Evolutionary conservation across 2,797 vertebrate species (phyloP), one percentile per base, ranked within the genome.

Genomic region (Yasuhikotakia modesta): DNA sequence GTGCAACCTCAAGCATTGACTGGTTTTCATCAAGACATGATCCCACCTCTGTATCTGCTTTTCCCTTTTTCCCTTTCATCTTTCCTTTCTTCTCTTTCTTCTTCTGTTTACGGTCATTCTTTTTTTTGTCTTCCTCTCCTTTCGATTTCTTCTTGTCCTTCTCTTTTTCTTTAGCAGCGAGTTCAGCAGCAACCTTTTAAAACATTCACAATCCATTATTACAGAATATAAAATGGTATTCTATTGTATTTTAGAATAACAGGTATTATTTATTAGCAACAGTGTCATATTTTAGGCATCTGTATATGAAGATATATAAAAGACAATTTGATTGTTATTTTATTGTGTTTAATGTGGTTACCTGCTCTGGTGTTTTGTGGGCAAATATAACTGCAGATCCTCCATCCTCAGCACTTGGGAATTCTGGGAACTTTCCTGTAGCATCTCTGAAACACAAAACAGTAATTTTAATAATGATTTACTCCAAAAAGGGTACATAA

Each of bases 351-450:
- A 39, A 14, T 48, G 48, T 32, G 12, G 19, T 73, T 91, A 96
- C 95, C 95, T 96, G 85, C 65, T 95, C 89, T 45, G 94, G 93
- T 72, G 93, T 95, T 83, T 94, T 95, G 75, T 92, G 74, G 19
- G 93, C 85, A 81, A 96, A 92, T 78, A 96, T 85, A 66, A 86
- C 39, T 12, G 86, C 87, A 0, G 95, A 95, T 32, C 95, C 94
- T 0, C 94, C 95, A 12, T 94, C 90, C 8, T 92, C 89, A 50
- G 76, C 81, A 0, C 85, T 70, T 11, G 95, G 95, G 19, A 92
- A 95, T 39, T 94, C 91, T 4, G 95, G 95, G 84, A 96, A 96
- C 48, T 78, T 90, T 71, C 95, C 95, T 0, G 90, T 89, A 53
- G 94, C 80, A 27, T 94, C 92, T 83, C 95, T 96, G 81, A 4